Evolutionary conservation across 2,113 vertebrate species (phyloP).

Genomic region (Maccullochella peelii): DNA sequence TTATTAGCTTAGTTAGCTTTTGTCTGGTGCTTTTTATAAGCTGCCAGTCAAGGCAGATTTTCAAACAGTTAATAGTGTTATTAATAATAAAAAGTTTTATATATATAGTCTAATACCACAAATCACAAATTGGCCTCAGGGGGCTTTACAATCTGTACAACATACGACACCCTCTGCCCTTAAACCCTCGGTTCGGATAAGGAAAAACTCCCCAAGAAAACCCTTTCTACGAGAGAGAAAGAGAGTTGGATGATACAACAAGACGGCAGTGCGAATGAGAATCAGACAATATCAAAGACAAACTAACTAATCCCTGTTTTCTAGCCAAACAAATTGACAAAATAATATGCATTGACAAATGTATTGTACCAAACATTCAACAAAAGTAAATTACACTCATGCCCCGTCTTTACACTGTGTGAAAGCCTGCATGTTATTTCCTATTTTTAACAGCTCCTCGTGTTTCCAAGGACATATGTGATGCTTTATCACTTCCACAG

Average conservation of each 20-base stretch:
- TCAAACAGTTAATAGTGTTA: not conserved
- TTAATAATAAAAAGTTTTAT: no score
- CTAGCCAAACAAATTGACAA: not conserved
- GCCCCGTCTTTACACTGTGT: not conserved
- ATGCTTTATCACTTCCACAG: constrained; percentile 23
- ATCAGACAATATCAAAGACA: not conserved
- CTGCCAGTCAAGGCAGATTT: not conserved
- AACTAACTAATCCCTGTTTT: not conserved
- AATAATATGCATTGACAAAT: not conserved
- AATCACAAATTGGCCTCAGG: no score
- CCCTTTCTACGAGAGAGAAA: no score
- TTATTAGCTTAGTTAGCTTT: not conserved
- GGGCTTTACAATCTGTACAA: no score
- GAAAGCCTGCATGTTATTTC: constrained; percentile 4
- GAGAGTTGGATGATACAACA: no score
- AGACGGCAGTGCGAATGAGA: no score
- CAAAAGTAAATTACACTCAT: not conserved
- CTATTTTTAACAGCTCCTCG: constrained; percentile 52
- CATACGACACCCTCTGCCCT: no score
- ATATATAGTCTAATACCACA: no score
- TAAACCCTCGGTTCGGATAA: no score
- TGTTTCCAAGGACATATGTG: constrained; percentile 40
- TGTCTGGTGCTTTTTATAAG: not conserved
- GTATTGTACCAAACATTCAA: not conserved
- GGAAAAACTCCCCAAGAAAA: no score